A percentile compares a stretch with the other conserved stretches of the same genome.
Conservation (phyloP, 2,113 vertebrate genomes). For the Sturnira hondurensis region DNA sequence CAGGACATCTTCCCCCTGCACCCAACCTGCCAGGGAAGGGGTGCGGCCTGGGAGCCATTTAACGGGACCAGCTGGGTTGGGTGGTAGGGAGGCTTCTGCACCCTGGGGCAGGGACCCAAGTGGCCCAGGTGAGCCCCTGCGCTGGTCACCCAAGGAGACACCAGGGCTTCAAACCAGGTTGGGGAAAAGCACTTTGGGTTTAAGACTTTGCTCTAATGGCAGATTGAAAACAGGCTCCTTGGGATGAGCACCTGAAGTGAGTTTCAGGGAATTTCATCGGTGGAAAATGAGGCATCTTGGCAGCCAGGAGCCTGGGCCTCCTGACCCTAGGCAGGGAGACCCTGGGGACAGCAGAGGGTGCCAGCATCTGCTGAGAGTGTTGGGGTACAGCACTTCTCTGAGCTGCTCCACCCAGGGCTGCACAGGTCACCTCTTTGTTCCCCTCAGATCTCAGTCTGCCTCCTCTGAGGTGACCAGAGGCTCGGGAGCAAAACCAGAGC, state of each 20-base stretch:
- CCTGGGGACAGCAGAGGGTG: fast-evolving
- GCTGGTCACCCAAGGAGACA: neutral
- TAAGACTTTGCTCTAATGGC: neutral
- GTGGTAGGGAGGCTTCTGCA: neutral
- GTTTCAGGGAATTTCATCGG: neutral
- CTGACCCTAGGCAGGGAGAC: neutral
- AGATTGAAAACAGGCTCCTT: neutral
- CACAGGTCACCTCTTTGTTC: neutral
- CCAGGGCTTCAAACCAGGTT: fast-evolving
- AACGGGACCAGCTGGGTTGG: no score
- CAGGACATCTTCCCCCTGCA: no score
- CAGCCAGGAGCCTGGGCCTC: neutral
- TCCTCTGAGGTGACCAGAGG: neutral
- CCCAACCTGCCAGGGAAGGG: neutral
- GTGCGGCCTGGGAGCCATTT: neutral
- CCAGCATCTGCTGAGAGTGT: fast-evolving
- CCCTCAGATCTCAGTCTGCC: fast-evolving
- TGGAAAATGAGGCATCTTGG: neutral
- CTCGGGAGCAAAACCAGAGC: neutral
- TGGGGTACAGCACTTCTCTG: neutral
- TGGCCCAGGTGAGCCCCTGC: fast-evolving
- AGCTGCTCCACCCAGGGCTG: neutral
- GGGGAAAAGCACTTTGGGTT: neutral
- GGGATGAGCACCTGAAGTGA: neutral
- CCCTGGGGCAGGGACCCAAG: fast-evolving